Conservation (phyloP, 2,888 invertebrate genomes). For the Cephus nigrinus region DNA sequence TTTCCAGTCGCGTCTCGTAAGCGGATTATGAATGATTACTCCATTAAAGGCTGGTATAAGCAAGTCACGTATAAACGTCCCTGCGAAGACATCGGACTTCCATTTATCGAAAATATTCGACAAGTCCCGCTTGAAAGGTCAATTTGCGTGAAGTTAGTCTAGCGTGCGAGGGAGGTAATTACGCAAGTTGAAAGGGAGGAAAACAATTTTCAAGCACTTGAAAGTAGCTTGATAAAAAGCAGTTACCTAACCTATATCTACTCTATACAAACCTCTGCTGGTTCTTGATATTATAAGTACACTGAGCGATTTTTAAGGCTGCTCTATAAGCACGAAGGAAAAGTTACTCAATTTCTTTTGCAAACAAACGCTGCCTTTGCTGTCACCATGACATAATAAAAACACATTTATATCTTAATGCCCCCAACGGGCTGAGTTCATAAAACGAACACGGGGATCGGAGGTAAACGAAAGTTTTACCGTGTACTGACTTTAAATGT, state of each 20-base stretch:
- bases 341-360: neutral
- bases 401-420: neutral
- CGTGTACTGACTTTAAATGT: neutral
- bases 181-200: neutral
- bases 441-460: neutral
- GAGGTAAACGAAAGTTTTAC: constrained; percentile 1
- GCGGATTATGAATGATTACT: neutral
- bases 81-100: neutral
- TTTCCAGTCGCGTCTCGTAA: neutral
- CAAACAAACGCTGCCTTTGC: neutral
- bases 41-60: neutral
- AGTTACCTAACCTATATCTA: neutral
- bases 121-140: neutral
- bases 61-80: neutral
- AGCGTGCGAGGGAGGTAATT: neutral
- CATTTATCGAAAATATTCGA: neutral
- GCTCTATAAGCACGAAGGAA: neutral
- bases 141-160: neutral
- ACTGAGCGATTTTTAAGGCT: neutral
- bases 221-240: neutral
- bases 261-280: neutral
- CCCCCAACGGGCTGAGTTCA: neutral
- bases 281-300: neutral
- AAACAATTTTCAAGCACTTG: neutral
- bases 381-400: neutral